Percentiles rank a stretch among this genome's conserved stretches.
These are phyloP conservation scores for Pelochelys cantorii DNA, from an alignment of 2,797 vertebrate species.

Conservation along the genomic window DNA sequence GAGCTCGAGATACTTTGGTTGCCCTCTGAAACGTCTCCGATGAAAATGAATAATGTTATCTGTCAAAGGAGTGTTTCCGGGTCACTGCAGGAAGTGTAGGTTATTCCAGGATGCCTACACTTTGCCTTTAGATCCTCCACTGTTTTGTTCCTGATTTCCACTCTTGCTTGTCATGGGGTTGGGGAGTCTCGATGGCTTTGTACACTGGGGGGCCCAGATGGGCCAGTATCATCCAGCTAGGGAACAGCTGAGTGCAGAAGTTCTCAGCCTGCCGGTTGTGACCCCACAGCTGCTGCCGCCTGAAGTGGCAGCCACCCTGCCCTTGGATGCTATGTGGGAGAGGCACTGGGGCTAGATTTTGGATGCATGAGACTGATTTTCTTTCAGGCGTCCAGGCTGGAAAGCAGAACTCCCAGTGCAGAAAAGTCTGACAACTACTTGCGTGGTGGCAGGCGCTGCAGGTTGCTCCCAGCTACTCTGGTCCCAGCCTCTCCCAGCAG, in stretches of 20 bases:
- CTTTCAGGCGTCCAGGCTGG: neutral
- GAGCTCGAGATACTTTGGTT: slow-evolving; percentile 64
- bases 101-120: slow-evolving; percentile 45
- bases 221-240: neutral
- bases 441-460: neutral
- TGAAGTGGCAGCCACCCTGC: neutral
- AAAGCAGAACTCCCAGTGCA: neutral
- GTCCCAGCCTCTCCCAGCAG: slow-evolving; percentile 29
- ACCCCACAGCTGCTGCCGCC: accelerated
- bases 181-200: accelerated
- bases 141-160: slow-evolving; percentile 3
- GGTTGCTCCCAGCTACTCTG: neutral
- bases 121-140: slow-evolving; percentile 12
- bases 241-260: neutral
- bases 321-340: accelerated
- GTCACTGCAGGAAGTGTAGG: slow-evolving; percentile 17
- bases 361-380: neutral
- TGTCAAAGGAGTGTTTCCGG: neutral
- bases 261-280: neutral
- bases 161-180: neutral
- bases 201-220: neutral
- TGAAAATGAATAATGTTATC: slow-evolving; percentile 52
- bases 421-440: neutral
- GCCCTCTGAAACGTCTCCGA: slow-evolving; percentile 50
- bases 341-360: neutral